Evolutionary conservation across 2,113 vertebrate species (phyloP).

Genomic region (Dissostichus mawsoni): DNA sequence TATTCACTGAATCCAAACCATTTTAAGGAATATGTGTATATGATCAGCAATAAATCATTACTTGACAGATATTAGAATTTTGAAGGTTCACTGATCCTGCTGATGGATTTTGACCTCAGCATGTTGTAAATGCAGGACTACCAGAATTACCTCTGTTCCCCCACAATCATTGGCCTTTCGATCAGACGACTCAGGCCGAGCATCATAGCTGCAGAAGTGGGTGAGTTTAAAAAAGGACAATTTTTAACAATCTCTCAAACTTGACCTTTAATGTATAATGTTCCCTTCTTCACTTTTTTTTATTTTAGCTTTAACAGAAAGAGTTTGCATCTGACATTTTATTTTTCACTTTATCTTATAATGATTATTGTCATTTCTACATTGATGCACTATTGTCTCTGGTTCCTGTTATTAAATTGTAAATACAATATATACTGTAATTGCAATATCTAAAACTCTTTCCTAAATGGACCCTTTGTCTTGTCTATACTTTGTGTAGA

Average conservation of each 20-base stretch:
- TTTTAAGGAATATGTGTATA: no score
- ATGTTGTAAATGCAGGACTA: background rate
- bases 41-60: no score
- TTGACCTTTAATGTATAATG: slow-evolving; percentile 49
- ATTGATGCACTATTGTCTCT: background rate
- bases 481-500: background rate
- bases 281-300: slow-evolving; percentile 20
- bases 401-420: background rate
- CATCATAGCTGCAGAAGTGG: background rate
- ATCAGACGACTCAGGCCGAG: background rate
- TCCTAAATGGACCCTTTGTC: background rate
- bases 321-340: slow-evolving; percentile 48
- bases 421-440: background rate
- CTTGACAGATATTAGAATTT: no score
- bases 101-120: background rate
- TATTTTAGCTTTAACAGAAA: background rate
- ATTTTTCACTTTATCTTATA: background rate
- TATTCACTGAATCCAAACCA: no score
- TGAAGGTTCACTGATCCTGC: background rate
- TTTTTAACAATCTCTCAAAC: slow-evolving; percentile 15
- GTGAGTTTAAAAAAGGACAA: background rate
- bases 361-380: slow-evolving; percentile 26
- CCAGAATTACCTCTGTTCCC: background rate
- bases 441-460: background rate
- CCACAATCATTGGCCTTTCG: background rate